Evolutionary conservation across 2,888 invertebrate genomes (phyloP).

Genomic region (Apocheima hispidaria): DNA sequence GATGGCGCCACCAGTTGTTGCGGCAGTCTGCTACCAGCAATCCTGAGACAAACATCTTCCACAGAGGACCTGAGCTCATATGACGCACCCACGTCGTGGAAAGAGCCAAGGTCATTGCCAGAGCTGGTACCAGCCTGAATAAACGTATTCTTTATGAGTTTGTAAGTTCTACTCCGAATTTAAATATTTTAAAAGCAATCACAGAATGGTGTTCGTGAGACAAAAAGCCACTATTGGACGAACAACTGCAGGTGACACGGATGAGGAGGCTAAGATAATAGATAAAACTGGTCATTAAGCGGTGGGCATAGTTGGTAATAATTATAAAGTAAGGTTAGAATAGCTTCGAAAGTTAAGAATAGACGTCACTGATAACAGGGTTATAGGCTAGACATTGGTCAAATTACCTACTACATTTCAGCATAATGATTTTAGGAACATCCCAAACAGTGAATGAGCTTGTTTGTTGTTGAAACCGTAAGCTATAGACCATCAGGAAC

Average conservation of each 20-base stretch:
- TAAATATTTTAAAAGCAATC: neutral
- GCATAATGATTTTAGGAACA: neutral
- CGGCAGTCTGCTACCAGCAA: constrained; percentile 28
- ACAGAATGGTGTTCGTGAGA: too few species aligned
- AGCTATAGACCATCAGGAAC: neutral
- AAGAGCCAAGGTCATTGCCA: neutral
- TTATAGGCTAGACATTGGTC: too few species aligned
- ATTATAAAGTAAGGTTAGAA: too few species aligned
- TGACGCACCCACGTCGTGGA: too few species aligned
- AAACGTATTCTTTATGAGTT: neutral
- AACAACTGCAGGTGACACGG: too few species aligned
- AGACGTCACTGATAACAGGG: neutral
- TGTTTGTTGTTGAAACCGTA: neutral
- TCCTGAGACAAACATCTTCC: constrained; percentile 18
- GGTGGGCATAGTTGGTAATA: too few species aligned
- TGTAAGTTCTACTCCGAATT: neutral
- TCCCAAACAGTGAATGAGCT: neutral
- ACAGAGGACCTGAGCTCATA: constrained; percentile 12
- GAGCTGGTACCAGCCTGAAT: neutral
- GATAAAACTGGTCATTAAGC: too few species aligned
- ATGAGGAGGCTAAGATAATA: too few species aligned
- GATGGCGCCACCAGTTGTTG: constrained; percentile 32
- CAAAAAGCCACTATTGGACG: too few species aligned
- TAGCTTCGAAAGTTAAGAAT: too few species aligned
- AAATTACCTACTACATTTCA: constrained; percentile 4